These are phyloP conservation scores for Zaprionus tsacasi DNA, from an alignment of 1,140 invertebrate species.

Conservation along the genomic window DNA sequence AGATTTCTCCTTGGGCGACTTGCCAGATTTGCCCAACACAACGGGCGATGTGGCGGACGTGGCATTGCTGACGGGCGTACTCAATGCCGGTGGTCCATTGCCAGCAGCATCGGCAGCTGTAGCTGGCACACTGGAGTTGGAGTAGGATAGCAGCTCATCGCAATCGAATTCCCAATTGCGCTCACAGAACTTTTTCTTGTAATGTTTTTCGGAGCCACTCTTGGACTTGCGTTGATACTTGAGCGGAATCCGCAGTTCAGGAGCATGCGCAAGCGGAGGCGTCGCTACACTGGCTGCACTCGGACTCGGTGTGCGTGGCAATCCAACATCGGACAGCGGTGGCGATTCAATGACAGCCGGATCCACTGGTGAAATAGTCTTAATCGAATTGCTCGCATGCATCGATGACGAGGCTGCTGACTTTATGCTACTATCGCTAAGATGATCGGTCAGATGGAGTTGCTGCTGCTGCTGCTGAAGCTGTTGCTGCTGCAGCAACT, in stretches of 20 bases:
- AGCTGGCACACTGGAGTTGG: conserved; percentile 68
- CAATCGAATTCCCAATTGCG: conserved; percentile 87
- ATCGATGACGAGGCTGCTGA: conserved; percentile 64
- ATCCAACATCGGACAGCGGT: conserved; percentile 86
- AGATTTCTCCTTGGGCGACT: conserved; percentile 77
- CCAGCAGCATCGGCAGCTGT: conserved; percentile 73
- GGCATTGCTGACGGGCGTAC: not conserved
- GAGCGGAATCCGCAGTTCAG: conserved; percentile 83
- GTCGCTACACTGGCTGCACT: conserved; percentile 85
- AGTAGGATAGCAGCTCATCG: conserved; percentile 81
- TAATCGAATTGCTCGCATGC: conserved; percentile 58
- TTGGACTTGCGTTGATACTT: conserved; percentile 88
- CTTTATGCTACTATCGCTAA: conserved; percentile 79
- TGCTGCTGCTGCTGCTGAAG: conserved; percentile 47
- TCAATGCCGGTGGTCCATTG: conserved; percentile 43
- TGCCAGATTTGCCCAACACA: conserved; percentile 54
- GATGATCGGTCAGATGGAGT: conserved; percentile 62
- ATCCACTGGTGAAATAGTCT: conserved; percentile 74
- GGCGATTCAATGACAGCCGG: conserved; percentile 84
- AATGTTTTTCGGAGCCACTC: conserved; percentile 87
- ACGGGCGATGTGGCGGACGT: not conserved
- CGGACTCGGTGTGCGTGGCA: conserved; percentile 89
- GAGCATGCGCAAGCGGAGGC: conserved; percentile 79
- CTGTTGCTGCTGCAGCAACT: conserved; percentile 26
- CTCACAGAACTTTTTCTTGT: conserved; percentile 91